A percentile compares a stretch with the other conserved stretches of the same genome.
Conservation (phyloP, 2,888 invertebrate genomes). For the Clanis bilineata region DNA sequence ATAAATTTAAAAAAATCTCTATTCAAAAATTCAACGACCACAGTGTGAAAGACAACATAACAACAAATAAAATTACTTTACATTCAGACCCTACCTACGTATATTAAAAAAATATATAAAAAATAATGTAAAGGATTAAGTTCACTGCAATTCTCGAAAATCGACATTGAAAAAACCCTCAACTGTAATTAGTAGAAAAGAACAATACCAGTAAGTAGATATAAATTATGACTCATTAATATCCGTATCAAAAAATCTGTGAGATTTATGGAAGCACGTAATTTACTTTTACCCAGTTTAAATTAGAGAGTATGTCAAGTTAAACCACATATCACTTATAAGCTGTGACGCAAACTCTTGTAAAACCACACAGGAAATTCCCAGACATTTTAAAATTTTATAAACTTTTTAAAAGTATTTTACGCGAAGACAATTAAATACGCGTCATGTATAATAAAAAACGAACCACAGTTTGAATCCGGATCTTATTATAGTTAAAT, state of each 20-base stretch:
- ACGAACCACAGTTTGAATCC: neutral
- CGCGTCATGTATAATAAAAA: neutral
- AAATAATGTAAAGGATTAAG: no score
- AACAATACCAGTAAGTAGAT: neutral
- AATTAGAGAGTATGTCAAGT: slow-evolving; percentile 13
- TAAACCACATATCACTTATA: neutral
- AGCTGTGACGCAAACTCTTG: neutral
- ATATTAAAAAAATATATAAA: no score
- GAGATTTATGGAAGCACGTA: neutral
- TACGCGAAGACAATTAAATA: neutral
- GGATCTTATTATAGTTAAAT: neutral
- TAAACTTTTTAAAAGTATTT: neutral
- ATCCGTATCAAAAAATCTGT: neutral
- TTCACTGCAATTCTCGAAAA: no score
- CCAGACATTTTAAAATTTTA: neutral
- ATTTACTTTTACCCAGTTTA: neutral
- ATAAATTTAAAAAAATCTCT: no score
- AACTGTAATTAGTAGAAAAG: neutral
- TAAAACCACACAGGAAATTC: neutral
- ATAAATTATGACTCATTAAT: neutral
- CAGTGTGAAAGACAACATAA: no score
- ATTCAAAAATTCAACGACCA: no score
- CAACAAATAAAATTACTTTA: no score
- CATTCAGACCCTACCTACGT: no score
- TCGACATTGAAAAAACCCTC: no score